Evolutionary conservation across 2,113 vertebrate genomes (phyloP).

Genomic region (Artemisiospiza belli): DNA sequence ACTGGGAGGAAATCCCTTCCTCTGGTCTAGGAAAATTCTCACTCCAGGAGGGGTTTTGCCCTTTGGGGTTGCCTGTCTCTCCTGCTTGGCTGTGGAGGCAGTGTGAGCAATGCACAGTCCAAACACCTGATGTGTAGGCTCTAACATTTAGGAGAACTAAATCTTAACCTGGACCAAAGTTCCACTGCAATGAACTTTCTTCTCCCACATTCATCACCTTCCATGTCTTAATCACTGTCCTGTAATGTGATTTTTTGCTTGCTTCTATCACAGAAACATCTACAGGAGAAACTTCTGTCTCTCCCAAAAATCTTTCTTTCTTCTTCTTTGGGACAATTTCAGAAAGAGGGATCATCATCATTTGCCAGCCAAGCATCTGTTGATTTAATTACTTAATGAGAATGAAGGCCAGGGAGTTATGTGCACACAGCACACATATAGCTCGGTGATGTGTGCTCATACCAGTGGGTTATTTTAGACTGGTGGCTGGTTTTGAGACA

Average conservation of each 20-base stretch:
- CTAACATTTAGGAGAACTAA: not conserved
- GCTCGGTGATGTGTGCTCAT: not conserved
- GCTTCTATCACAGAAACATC: not conserved
- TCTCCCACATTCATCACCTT: not conserved
- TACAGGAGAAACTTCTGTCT: not conserved
- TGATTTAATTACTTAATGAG: not conserved
- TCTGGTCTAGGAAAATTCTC: not conserved
- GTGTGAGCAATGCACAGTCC: not conserved
- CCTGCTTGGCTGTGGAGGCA: not conserved
- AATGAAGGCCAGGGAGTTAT: not conserved
- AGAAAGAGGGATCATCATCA: not conserved
- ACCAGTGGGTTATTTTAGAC: not conserved
- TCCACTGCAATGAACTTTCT: not conserved
- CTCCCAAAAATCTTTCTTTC: not conserved
- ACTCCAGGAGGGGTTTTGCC: not conserved
- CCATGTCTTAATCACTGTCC: not conserved
- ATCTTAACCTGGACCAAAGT: not conserved
- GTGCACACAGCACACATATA: not conserved
- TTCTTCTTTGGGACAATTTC: not conserved
- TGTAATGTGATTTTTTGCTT: not conserved
- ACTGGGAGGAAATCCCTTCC: not conserved
- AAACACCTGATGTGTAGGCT: not conserved
- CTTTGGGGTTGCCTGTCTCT: not conserved
- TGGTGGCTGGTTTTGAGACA: not conserved
- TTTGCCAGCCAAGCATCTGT: not conserved